Conservation (phyloP, 2,797 vertebrate genomes). For the Oophaga sylvatica region DNA sequence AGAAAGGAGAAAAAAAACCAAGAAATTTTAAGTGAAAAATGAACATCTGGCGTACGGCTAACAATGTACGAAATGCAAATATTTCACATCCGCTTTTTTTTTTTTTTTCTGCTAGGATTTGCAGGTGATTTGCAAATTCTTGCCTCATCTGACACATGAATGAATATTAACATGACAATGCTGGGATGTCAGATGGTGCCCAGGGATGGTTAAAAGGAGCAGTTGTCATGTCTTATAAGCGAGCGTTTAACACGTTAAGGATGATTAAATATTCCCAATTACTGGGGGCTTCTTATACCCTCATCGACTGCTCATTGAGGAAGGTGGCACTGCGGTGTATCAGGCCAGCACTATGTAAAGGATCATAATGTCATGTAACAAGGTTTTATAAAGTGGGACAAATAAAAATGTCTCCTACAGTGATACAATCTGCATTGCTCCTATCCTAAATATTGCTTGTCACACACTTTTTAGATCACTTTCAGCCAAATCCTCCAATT, state of each 20-base stretch:
- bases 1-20: neutral
- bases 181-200: slow-evolving; percentile 33
- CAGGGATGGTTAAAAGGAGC: slow-evolving; percentile 21
- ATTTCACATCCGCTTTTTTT: neutral
- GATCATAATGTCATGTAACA: neutral
- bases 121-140: slow-evolving; percentile 31
- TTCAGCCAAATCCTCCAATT: no score
- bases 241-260: slow-evolving; percentile 10
- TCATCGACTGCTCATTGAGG: neutral
- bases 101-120: neutral
- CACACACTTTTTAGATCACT: no score
- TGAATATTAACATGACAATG: slow-evolving; percentile 43
- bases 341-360: neutral
- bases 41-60: slow-evolving; percentile 9
- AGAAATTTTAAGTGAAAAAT: neutral
- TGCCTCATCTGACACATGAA: slow-evolving; percentile 31
- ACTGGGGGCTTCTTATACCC: neutral
- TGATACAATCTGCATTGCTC: no score
- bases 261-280: slow-evolving; percentile 47
- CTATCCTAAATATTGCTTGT: no score
- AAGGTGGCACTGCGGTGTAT: neutral
- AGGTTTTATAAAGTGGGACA: neutral
- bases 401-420: neutral
- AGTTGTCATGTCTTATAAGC: slow-evolving; percentile 38
- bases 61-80: neutral